Evolutionary conservation across 2,888 invertebrate species (phyloP), one percentile per base, ranked within the genome.

Genomic region (Calliscelio sp.): DNA sequence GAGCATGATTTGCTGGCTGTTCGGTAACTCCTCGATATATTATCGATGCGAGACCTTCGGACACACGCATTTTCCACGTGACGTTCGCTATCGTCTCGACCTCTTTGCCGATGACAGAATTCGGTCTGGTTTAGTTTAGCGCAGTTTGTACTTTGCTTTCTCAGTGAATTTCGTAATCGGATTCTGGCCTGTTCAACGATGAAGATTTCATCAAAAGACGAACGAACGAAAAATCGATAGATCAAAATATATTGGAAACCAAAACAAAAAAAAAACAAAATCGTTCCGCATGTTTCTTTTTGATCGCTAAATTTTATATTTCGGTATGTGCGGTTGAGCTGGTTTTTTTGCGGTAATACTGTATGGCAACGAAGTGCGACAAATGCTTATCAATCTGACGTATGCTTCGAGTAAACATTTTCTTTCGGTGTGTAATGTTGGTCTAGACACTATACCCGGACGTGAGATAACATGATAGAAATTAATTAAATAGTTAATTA

Each of bases 51-150:
- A 53, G 63, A 70, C 70, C 81, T 77, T 81, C 75, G 81, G 7
- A 22, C 63, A n/a, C 83, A 84, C 79, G 70, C 83, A 65, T 75
- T 84, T 84, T 70, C 75, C 55, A 70, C 83, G 74, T 79, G 83
- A 84, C 65, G 49, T 44, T 59, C 41, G 63, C 41, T 79, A 84
- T 79, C 79, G 78, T 53, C 16, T 35, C 74, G 75, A 70, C 63
- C 74, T 70, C 63, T 79, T 70, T 70, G 79, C 51, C n/a, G 41
- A 53, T 51, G 46, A 57, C 66, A 32, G 59, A 66, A 77, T 81
- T 75, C 57, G 41, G 75, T 63, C 74, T 49, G 75, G 71, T 70
- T 81, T 38, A 59, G 68, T 70, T 68, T 74, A 66, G 41, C n/a
- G n/a, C 74, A 55, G 66, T 75, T 75, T 81, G 82, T 71, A 82